Evolutionary conservation across 2,888 invertebrate genomes (phyloP).

Genomic region (Eumacrocentrus americanus): DNA sequence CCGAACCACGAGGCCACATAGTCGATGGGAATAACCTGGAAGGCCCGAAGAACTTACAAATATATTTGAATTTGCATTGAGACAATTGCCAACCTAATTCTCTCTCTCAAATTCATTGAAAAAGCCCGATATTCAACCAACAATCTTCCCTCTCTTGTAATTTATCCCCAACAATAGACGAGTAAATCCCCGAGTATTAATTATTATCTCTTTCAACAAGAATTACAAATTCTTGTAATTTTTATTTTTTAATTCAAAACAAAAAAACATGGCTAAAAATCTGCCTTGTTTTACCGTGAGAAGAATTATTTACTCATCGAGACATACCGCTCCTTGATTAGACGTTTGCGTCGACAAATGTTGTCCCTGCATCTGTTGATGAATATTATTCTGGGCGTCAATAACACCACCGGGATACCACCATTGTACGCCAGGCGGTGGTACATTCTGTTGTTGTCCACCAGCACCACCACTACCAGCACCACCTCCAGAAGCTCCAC

Average conservation of each 20-base stretch:
- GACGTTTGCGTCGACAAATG: slow-evolving; percentile 58
- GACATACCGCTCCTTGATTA: slow-evolving; percentile 57
- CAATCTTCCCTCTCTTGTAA: no score
- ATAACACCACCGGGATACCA: slow-evolving; percentile 77
- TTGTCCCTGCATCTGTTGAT: slow-evolving; percentile 66
- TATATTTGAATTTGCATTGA: neutral
- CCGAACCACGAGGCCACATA: slow-evolving; percentile 20
- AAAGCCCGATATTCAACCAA: no score
- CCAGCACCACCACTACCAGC: slow-evolving; percentile 50
- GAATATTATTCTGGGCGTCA: slow-evolving; percentile 67
- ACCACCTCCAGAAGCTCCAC: slow-evolving; percentile 36
- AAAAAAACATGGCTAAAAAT: no score
- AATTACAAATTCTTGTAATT: no score
- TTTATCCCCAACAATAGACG: no score
- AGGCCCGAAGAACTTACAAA: neutral
- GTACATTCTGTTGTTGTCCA: slow-evolving; percentile 53
- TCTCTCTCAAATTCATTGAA: no score
- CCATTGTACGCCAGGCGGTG: slow-evolving; percentile 69
- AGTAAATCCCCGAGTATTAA: no score
- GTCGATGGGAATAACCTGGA: slow-evolving; percentile 5
- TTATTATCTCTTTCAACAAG: no score
- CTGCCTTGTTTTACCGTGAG: no score
- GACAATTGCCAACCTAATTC: no score
- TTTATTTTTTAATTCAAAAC: no score
- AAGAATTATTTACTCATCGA: no score